Percentiles rank a stretch among this genome's conserved stretches.
phyloP scores from a whole-genome alignment of 1,140 invertebrate species.

The Hyposmocoma kahamanoa region DNA sequence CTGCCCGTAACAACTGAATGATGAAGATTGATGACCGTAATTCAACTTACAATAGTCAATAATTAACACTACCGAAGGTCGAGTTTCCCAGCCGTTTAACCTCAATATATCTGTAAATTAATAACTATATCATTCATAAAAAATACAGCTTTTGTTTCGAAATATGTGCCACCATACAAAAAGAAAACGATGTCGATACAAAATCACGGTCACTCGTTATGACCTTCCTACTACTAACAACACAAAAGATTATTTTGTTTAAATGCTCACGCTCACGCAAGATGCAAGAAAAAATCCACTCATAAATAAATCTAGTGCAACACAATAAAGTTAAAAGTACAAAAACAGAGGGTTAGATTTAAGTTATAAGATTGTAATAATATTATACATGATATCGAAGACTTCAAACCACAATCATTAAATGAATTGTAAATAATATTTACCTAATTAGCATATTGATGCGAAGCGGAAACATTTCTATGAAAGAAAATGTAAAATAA shows the following conservation, averaged over 20 bases:
- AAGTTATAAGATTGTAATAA: too few species aligned
- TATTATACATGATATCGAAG: too few species aligned
- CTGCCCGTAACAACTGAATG: not conserved
- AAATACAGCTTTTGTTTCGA: not conserved
- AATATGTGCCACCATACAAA: not conserved
- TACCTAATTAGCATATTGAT: too few species aligned
- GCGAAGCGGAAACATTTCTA: too few species aligned
- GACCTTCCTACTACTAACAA: not conserved
- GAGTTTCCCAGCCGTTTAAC: not conserved
- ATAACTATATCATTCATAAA: not conserved
- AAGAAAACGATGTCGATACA: not conserved
- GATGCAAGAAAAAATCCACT: too few species aligned
- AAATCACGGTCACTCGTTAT: not conserved
- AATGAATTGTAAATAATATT: too few species aligned
- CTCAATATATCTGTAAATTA: not conserved
- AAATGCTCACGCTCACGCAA: not conserved
- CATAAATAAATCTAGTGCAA: too few species aligned
- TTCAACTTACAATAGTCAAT: too few species aligned
- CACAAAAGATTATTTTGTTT: not conserved
- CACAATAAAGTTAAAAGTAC: too few species aligned
- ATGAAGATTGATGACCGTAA: not conserved
- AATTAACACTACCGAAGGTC: not conserved
- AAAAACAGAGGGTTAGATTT: too few species aligned
- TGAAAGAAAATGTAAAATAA: too few species aligned
- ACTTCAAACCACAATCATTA: too few species aligned